Conservation (phyloP, 1,140 invertebrate genomes). For the Xylocopa sonorina region DNA sequence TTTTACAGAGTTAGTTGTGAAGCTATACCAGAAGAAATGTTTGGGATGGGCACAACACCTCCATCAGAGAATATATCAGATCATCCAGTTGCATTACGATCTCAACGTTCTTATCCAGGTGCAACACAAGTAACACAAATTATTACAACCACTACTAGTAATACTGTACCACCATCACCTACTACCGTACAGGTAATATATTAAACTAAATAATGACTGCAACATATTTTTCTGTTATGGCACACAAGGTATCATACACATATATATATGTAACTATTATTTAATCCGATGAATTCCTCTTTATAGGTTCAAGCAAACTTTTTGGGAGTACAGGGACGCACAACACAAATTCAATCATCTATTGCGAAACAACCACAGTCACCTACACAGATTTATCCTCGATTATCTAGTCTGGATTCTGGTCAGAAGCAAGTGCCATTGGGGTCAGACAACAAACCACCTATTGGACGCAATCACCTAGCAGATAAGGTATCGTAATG, state of each 20-base stretch:
- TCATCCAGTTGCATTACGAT: slow-evolving; percentile 71
- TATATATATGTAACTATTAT: too few species aligned
- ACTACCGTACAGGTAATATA: slow-evolving; percentile 71
- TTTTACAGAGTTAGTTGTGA: slow-evolving; percentile 89
- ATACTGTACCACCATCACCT: slow-evolving; percentile 77
- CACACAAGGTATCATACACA: not conserved
- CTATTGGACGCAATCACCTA: slow-evolving; percentile 76
- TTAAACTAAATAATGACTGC: not conserved
- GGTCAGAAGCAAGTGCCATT: slow-evolving; percentile 70
- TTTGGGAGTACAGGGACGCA: slow-evolving; percentile 71
- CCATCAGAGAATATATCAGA: slow-evolving; percentile 76
- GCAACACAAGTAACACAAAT: slow-evolving; percentile 69
- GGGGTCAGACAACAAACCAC: slow-evolving; percentile 77
- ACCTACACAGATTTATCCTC: slow-evolving; percentile 80
- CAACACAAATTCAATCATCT: slow-evolving; percentile 69
- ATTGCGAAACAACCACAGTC: slow-evolving; percentile 81
- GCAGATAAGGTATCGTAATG: slow-evolving; percentile 72
- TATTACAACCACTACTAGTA: slow-evolving; percentile 64
- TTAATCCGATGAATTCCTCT: too few species aligned
- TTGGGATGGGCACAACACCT: slow-evolving; percentile 84
- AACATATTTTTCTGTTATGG: not conserved
- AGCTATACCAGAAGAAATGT: slow-evolving; percentile 94
- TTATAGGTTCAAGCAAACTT: slow-evolving; percentile 74
- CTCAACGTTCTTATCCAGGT: slow-evolving; percentile 77
- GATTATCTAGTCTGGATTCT: slow-evolving; percentile 74